Base-by-base conservation (phyloP, 2,888 invertebrate species). In the Villa cingulata region DNA sequence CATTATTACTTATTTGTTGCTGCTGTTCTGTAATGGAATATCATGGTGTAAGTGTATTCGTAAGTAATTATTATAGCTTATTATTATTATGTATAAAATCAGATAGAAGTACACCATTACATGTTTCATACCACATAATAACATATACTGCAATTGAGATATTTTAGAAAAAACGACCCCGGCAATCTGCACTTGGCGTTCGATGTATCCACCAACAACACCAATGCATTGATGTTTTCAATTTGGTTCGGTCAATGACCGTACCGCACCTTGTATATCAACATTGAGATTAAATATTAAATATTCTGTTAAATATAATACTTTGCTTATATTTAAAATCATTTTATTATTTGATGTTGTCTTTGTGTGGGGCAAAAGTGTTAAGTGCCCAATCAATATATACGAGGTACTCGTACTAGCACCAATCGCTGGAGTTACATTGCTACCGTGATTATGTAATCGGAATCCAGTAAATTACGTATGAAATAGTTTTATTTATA, bases 161-260 rank as follows among this genome's bases (percentile, higher is more conserved):
- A 32, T 32, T 32, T 32, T 32, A 32, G 29, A 32, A 32, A 12
- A 12, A 32, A 32, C 29, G 29, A 3, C 29, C 29, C 29, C 29
- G 12, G 12, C 12, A 4, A 12, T 32, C 29, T 32, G 12, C 12
- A 3, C 29, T 32, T 12, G 12, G 4, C 12, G 12, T 32, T 14
- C 29, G 12, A 12, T 32, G 29, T 12, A 5, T 32, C 29, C 29
- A 32, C 12, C 29, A 32, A 12, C 29, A 32, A 9, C 12, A 32
- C 4, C 29, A 32, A 12, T 14, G 12, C 29, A 12, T 23, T 4
- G 7, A 23, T 23, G 23, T 23, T 23, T 23, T 23, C 29, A 32
- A 32, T 12, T 32, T 9, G 53, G 53, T 53, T 52, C 54, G 54
- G 53, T 52, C 54, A 55, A 55, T 54, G 54, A 54, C 54, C 54